Conservation (phyloP, 2,113 vertebrate genomes). For the Catharus bicknelli region DNA sequence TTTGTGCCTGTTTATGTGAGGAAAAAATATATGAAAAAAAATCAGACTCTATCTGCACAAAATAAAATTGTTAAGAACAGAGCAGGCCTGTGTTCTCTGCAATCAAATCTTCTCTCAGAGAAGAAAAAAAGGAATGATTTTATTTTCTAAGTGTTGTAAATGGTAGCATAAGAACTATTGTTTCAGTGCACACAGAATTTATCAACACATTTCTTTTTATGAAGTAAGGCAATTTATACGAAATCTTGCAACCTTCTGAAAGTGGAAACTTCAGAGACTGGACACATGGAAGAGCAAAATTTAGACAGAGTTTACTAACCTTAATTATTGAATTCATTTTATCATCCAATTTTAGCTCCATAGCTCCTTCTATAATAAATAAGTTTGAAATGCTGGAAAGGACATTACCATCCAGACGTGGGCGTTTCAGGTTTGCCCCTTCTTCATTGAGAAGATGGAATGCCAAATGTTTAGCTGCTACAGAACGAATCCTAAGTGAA, state of each 20-base stretch:
- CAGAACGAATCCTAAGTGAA: conserved; percentile 80
- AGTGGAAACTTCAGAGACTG: neutral
- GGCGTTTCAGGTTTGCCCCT: conserved; percentile 72
- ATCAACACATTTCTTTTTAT: neutral
- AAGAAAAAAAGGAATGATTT: neutral
- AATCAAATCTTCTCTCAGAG: neutral
- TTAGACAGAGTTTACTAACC: conserved; percentile 70
- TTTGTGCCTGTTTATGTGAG: neutral
- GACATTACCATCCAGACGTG: conserved; percentile 68
- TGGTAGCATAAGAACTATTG: neutral
- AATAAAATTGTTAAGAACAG: neutral
- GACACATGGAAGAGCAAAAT: neutral
- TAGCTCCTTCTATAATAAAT: conserved; percentile 73
- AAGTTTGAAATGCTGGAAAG: conserved; percentile 79
- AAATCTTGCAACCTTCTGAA: neutral
- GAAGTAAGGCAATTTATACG: neutral
- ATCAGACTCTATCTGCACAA: neutral
- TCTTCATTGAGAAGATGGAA: conserved; percentile 78
- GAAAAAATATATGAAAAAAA: neutral
- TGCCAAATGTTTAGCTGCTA: conserved; percentile 83
- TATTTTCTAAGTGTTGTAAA: neutral
- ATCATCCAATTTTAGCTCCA: conserved; percentile 84
- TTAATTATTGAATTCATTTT: conserved; percentile 85
- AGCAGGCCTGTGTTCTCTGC: neutral
- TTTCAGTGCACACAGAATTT: neutral